Base-by-base conservation (phyloP, 2,888 invertebrate genomes). In the Muscina levida region DNA sequence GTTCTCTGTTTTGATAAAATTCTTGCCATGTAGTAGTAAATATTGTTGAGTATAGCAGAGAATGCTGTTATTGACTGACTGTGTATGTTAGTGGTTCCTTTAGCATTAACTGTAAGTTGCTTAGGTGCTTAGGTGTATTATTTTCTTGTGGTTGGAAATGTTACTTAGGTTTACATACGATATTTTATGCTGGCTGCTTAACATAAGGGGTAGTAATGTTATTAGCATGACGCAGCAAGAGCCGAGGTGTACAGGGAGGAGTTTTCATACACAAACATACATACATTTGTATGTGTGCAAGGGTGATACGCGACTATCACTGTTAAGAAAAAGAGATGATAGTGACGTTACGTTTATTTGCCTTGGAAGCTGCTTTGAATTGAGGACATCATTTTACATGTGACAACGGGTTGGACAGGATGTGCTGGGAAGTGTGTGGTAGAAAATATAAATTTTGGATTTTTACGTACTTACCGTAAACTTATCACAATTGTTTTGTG, bases 1-100 rank as follows among this genome's bases (percentile, higher is more conserved):
- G 48, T 70, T 80, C 80, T 80, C 80, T 80, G 80, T 80, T 80
- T 77, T 80, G 76, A 80, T 73, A 71, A 80, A 70, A 57, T 73
- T 51, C 22, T 70, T 24, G 39, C 19, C 8, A n/a, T 62, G 67
- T 57, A 15, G 68, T 68, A 26, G 72, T 3, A 13, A 19, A 11
- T 39, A 22, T 13, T 17, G 57, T 2, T 4, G 13, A 72, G 5
- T 37, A 15, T 10, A 15, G 31, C 8, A 62, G 5, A 31, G 31
- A 42, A n/a, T 53, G 37, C 19, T 15, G 26, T 13, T 22, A 11
- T 22, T 22, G 19, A 51, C 22, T 46, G 3, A 15, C 15, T 17
- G 46, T 5, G 31, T 31, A 31, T 31, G 31, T 31, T 31, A 24
- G 31, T 70, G 15, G 17, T 57, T 19, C 15, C 17, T 15, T 70